Evolutionary conservation across 2,888 invertebrate species (phyloP).

Genomic region (Sipha maydis): DNA sequence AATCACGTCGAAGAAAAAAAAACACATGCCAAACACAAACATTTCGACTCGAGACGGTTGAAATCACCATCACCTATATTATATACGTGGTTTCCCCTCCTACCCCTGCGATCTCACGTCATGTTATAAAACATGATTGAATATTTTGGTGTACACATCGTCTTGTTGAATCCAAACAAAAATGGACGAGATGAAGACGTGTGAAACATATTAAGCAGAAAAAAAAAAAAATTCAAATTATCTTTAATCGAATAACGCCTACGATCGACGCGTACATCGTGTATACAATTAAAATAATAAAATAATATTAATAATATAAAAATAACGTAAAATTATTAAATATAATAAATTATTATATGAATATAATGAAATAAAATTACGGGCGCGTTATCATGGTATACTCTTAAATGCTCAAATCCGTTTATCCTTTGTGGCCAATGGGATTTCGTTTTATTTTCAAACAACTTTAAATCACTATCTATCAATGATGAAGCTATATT

Average conservation of each 20-base stretch:
- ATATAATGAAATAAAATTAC: neutral
- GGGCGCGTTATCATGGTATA: too few species aligned
- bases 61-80: neutral
- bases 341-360: too few species aligned
- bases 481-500: too few species aligned
- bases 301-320: too few species aligned
- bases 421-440: too few species aligned
- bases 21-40: slow-evolving; percentile 59
- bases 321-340: too few species aligned
- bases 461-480: too few species aligned
- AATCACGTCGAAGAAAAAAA: neutral
- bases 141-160: slow-evolving; percentile 51
- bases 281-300: too few species aligned
- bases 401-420: too few species aligned
- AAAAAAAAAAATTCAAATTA: slow-evolving; percentile 3
- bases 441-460: too few species aligned
- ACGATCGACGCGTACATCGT: neutral
- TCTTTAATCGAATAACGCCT: neutral
- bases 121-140: slow-evolving; percentile 49
- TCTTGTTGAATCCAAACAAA: slow-evolving; percentile 38
- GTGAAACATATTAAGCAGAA: slow-evolving; percentile 39
- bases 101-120: neutral
- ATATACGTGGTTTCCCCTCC: neutral
- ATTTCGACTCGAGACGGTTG: slow-evolving; percentile 41
- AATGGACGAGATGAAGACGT: slow-evolving; percentile 14